phyloP scores from a whole-genome alignment of 37 sponge, comb jelly and placozoan species.

The Chondrilla cf. caribensis region DNA sequence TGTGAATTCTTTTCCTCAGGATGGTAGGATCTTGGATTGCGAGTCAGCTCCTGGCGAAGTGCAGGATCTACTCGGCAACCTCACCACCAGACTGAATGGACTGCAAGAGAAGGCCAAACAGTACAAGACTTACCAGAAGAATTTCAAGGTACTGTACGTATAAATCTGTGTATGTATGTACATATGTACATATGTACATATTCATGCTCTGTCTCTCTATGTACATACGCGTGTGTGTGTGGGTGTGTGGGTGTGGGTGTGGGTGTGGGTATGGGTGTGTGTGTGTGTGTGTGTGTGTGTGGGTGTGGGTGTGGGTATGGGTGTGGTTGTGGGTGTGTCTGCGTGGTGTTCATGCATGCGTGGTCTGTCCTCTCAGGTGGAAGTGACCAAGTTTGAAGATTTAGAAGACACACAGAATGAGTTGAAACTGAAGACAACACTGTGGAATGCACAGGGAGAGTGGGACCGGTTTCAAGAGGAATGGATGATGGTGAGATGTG shows the following conservation, averaged over 20 bases:
- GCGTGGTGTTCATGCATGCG: no score
- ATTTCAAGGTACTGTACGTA: constrained; percentile 73
- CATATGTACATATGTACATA: not conserved
- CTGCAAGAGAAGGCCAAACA: constrained; percentile 85
- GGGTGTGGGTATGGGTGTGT: no score
- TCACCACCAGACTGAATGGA: constrained; percentile 58
- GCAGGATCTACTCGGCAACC: constrained; percentile 38
- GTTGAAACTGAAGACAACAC: constrained; percentile 87
- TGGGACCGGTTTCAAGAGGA: constrained; percentile 74
- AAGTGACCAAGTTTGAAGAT: constrained; percentile 93
- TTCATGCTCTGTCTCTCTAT: no score
- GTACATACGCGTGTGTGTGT: no score
- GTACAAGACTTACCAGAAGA: constrained; percentile 93
- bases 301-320: no score
- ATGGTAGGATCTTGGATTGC: constrained; percentile 80
- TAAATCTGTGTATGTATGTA: no score
- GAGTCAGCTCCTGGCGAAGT: constrained; percentile 66
- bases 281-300: no score
- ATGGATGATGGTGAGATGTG: constrained; percentile 69
- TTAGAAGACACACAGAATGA: constrained; percentile 94
- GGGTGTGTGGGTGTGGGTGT: no score
- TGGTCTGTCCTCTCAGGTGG: constrained; percentile 63
- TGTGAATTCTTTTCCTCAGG: constrained; percentile 26
- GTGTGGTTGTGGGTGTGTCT: no score
- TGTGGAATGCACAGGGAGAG: constrained; percentile 87